Percentiles rank a stretch among this genome's conserved stretches.
Conservation (phyloP, 2,797 vertebrate species). For the Syncerus caffer region DNA sequence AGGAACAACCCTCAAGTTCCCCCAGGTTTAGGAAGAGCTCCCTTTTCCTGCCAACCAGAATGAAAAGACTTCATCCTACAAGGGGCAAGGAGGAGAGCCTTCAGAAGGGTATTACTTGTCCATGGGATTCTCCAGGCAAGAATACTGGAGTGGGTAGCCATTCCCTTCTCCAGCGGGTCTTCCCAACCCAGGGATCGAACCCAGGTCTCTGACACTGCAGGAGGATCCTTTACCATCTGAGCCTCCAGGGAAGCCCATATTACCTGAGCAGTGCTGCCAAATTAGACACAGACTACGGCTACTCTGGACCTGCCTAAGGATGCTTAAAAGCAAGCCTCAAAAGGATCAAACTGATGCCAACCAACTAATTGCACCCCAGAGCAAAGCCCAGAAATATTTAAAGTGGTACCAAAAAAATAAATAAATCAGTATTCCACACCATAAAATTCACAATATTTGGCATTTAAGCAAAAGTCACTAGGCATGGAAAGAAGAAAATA, state of each 20-base stretch:
- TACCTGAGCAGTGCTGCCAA: background rate
- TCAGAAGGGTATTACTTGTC: background rate
- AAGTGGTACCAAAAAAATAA: background rate
- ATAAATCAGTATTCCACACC: background rate
- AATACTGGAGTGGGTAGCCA: background rate
- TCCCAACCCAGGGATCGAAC: background rate
- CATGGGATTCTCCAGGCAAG: background rate
- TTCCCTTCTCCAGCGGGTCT: background rate
- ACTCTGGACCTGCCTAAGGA: slow-evolving; percentile 28
- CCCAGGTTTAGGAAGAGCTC: background rate
- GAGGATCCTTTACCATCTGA: background rate
- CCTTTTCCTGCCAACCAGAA: background rate
- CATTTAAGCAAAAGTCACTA: background rate
- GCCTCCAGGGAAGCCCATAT: background rate
- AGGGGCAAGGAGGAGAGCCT: background rate
- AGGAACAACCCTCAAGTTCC: background rate
- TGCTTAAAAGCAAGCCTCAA: slow-evolving; percentile 17
- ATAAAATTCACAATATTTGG: slow-evolving; percentile 26
- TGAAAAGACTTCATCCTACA: background rate
- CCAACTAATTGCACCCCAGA: slow-evolving; percentile 9
- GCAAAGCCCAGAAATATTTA: slow-evolving; percentile 38
- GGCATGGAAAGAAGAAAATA: slow-evolving; percentile 6
- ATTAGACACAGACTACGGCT: background rate
- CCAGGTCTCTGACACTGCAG: background rate
- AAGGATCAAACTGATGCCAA: slow-evolving; percentile 34